phyloP scores from a whole-genome alignment of 2,113 vertebrate species.

The Cyphomyrus plagiostoma region DNA sequence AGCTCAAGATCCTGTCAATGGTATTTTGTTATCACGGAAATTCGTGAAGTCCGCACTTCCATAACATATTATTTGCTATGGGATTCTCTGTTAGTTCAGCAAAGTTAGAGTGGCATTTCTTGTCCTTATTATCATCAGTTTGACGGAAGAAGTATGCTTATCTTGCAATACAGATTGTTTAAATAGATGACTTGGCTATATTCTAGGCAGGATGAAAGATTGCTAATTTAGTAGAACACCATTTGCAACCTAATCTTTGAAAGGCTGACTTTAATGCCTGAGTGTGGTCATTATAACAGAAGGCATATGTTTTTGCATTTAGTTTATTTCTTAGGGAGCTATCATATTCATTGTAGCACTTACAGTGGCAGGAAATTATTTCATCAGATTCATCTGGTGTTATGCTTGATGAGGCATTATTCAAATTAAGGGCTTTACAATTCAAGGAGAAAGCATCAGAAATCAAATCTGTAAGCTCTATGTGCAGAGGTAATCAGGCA shows the following conservation, averaged over 20 bases:
- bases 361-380: background rate
- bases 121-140: background rate
- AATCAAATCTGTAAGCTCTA: background rate
- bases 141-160: background rate
- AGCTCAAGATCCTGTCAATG: background rate
- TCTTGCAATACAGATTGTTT: background rate
- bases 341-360: background rate
- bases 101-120: background rate
- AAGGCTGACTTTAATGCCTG: background rate
- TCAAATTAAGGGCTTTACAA: background rate
- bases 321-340: background rate
- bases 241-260: background rate
- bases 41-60: background rate
- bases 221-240: background rate
- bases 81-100: background rate
- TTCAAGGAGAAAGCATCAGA: background rate
- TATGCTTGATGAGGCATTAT: constrained; percentile 1
- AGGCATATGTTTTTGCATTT: background rate
- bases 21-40: background rate
- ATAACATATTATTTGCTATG: background rate
- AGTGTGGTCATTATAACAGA: background rate
- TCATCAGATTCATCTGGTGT: background rate
- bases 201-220: background rate
- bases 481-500: background rate
- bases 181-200: background rate